These are phyloP conservation scores for Darevskia nairensis DNA, from an alignment of 2,797 vertebrate genomes.

Conservation along the genomic window DNA sequence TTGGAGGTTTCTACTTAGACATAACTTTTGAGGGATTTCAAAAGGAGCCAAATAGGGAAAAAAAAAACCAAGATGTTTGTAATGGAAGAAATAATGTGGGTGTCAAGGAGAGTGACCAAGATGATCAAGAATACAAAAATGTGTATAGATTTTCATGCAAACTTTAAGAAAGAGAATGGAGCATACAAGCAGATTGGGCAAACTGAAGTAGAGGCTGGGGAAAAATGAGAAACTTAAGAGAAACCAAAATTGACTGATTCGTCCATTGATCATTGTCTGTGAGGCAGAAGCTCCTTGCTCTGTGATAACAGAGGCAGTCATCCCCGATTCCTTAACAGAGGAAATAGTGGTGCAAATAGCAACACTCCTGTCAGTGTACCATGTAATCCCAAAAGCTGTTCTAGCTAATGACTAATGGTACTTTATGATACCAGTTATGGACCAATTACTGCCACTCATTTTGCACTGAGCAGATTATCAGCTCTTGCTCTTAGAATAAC, in stretches of 20 bases:
- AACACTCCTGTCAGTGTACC: background rate
- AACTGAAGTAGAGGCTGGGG: too few species aligned
- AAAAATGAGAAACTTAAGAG: too few species aligned
- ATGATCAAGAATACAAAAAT: background rate
- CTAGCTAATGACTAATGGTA: slow-evolving; percentile 18
- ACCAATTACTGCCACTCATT: background rate
- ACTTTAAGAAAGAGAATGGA: too few species aligned
- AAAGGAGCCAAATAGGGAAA: background rate
- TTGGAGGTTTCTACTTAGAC: background rate
- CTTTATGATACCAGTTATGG: slow-evolving; percentile 46
- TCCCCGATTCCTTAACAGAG: slow-evolving; percentile 11
- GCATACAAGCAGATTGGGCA: too few species aligned
- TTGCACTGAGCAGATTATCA: slow-evolving; percentile 54
- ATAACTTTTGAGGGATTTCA: background rate
- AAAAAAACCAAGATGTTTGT: too few species aligned
- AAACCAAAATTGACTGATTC: too few species aligned
- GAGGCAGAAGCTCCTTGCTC: background rate
- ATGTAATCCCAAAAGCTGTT: slow-evolving; percentile 45
- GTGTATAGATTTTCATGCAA: background rate
- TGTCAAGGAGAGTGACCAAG: too few species aligned
- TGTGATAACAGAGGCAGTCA: background rate
- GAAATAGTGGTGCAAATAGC: background rate
- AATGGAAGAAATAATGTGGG: background rate
- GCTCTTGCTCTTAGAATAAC: slow-evolving; percentile 60
- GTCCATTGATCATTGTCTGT: background rate